These are phyloP conservation scores for Zele albiditarsus DNA, from an alignment of 2,888 invertebrate species.

Conservation along the genomic window DNA sequence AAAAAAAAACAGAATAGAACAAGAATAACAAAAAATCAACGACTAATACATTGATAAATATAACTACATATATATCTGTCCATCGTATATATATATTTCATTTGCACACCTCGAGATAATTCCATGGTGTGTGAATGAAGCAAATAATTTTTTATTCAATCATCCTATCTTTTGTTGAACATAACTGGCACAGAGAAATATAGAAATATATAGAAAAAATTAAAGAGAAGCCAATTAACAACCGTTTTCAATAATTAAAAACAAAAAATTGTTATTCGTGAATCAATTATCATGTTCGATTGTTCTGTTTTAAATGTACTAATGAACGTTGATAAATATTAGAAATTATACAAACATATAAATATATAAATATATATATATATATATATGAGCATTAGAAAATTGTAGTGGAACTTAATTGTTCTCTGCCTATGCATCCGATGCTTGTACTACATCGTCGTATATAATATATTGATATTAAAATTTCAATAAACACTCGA, in stretches of 20 bases:
- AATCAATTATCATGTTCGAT: slow-evolving; percentile 16
- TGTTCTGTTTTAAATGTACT: slow-evolving; percentile 35
- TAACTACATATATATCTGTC: slow-evolving; percentile 26
- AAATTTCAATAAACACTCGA: slow-evolving; percentile 29
- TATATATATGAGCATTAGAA: slow-evolving; percentile 14
- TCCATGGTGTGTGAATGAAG: neutral
- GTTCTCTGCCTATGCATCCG: slow-evolving; percentile 46
- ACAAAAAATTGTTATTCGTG: slow-evolving; percentile 28
- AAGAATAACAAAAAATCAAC: slow-evolving; percentile 3
- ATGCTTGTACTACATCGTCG: slow-evolving; percentile 44
- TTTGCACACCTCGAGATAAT: neutral
- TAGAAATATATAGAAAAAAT: neutral
- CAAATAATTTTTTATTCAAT: neutral
- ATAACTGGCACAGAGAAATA: neutral
- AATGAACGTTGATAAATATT: slow-evolving; percentile 37
- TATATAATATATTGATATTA: slow-evolving; percentile 26
- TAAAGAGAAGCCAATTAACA: neutral
- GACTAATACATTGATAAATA: slow-evolving; percentile 6
- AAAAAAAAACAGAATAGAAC: neutral
- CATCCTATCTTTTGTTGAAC: neutral
- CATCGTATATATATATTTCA: slow-evolving; percentile 9
- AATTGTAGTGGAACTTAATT: slow-evolving; percentile 44
- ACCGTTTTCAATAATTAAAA: neutral
- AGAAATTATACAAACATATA: slow-evolving; percentile 30
- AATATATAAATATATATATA: slow-evolving; percentile 14